Evolutionary conservation across 2,888 invertebrate genomes (phyloP).

Genomic region (Cataglyphis livida): DNA sequence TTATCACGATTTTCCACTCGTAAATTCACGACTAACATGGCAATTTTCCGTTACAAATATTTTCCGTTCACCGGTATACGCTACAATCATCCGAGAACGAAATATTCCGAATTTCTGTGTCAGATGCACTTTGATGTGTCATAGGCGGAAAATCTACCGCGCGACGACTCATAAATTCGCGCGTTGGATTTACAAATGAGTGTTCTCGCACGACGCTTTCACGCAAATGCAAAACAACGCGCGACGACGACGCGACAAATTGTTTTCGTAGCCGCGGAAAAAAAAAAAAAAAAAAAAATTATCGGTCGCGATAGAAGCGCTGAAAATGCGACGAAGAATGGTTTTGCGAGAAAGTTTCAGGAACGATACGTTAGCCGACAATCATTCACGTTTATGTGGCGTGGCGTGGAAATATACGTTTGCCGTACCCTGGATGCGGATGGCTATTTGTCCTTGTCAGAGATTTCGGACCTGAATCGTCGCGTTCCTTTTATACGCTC

Average conservation of each 20-base stretch:
- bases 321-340: constrained; percentile 56
- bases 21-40: constrained; percentile 29
- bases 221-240: neutral
- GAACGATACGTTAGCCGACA: constrained; percentile 53
- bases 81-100: constrained; percentile 4
- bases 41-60: constrained; percentile 29
- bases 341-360: constrained; percentile 49
- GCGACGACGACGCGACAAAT: constrained; percentile 35
- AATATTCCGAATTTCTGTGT: constrained; percentile 31
- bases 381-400: constrained; percentile 62
- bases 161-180: constrained; percentile 40
- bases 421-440: constrained; percentile 32
- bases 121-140: constrained; percentile 5
- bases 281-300: constrained; percentile 52
- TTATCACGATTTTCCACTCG: constrained; percentile 24
- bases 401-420: constrained; percentile 8
- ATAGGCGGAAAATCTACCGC: constrained; percentile 8
- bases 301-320: constrained; percentile 32
- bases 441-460: constrained; percentile 61
- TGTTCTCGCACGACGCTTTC: constrained; percentile 9
- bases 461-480: constrained; percentile 43
- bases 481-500: constrained; percentile 33
- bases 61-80: constrained; percentile 10
- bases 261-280: constrained; percentile 47
- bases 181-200: constrained; percentile 34